Conservation (phyloP, 2,113 vertebrate species). For the Tor tambroides region DNA sequence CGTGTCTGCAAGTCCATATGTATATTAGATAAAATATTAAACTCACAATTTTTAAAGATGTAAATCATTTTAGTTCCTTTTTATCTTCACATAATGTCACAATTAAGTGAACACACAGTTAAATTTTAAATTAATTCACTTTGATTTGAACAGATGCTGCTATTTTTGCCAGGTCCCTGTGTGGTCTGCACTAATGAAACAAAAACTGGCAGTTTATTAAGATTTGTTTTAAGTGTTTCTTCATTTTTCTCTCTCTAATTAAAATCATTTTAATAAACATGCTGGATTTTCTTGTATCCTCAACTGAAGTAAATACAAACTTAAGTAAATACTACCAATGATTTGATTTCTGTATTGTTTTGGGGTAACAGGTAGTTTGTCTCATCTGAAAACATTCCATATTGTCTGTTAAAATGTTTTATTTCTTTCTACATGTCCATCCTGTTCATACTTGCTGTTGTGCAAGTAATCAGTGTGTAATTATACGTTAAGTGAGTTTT, state of each 20-base stretch:
- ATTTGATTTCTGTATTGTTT: not conserved
- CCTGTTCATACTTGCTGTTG: not conserved
- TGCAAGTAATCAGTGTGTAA: not conserved
- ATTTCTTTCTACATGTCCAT: not conserved
- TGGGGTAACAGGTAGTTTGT: not conserved
- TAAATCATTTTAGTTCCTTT: not conserved
- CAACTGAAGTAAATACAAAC: not conserved
- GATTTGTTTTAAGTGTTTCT: not conserved
- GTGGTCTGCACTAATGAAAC: not conserved
- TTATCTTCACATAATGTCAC: not conserved
- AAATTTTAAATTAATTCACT: not conserved
- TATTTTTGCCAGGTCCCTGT: not conserved
- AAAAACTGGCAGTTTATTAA: not conserved
- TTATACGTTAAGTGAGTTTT: not conserved
- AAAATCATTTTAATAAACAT: not conserved
- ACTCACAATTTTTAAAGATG: not conserved
- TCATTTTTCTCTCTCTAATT: not conserved
- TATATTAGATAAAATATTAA: not conserved
- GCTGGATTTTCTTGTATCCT: not conserved
- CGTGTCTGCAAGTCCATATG: not conserved
- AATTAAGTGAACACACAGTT: not conserved
- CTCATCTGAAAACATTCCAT: not conserved
- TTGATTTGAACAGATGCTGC: not conserved
- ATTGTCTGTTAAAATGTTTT: not conserved
- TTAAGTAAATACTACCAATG: not conserved